phyloP scores from a whole-genome alignment of 2,113 vertebrate species.

The Phyllostomus hastatus region DNA sequence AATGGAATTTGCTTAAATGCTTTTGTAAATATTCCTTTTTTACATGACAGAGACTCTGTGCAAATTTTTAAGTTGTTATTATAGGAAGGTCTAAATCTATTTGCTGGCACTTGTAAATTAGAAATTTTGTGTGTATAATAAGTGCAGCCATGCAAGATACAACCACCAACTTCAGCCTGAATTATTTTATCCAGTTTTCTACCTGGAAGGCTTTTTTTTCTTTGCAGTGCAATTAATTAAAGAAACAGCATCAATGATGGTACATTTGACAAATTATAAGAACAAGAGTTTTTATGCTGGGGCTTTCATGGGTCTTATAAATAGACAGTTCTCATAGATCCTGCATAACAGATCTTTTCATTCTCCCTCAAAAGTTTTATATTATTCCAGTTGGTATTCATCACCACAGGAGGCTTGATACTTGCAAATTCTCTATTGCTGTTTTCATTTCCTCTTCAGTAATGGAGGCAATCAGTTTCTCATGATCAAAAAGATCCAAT shows the following conservation, averaged over 20 bases:
- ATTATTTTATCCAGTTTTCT: conserved; percentile 69
- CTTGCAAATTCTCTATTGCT: conserved; percentile 73
- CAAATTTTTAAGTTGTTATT: conserved; percentile 43
- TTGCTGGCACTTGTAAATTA: conserved; percentile 72
- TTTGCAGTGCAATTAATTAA: conserved; percentile 70
- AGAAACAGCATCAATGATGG: conserved; percentile 62
- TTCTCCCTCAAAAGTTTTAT: conserved; percentile 52
- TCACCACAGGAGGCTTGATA: not conserved
- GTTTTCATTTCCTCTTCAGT: conserved; percentile 77
- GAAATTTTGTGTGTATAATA: conserved; percentile 70
- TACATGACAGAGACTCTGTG: conserved; percentile 55
- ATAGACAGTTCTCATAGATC: conserved; percentile 46
- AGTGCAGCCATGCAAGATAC: conserved; percentile 63
- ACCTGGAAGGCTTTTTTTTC: conserved; percentile 64
- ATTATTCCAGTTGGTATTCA: conserved; percentile 58
- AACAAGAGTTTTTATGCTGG: conserved; percentile 6
- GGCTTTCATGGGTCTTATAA: not conserved
- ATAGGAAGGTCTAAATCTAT: conserved; percentile 71
- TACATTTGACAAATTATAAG: conserved; percentile 45
- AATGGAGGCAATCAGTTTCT: conserved; percentile 79
- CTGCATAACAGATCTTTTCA: conserved; percentile 27
- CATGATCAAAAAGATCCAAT: conserved; percentile 74
- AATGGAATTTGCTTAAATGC: conserved; percentile 53
- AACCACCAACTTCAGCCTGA: conserved; percentile 51
- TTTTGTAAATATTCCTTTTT: conserved; percentile 56